These are phyloP conservation scores for Vireo griseus DNA, from an alignment of 2,797 vertebrate genomes.

Conservation along the genomic window DNA sequence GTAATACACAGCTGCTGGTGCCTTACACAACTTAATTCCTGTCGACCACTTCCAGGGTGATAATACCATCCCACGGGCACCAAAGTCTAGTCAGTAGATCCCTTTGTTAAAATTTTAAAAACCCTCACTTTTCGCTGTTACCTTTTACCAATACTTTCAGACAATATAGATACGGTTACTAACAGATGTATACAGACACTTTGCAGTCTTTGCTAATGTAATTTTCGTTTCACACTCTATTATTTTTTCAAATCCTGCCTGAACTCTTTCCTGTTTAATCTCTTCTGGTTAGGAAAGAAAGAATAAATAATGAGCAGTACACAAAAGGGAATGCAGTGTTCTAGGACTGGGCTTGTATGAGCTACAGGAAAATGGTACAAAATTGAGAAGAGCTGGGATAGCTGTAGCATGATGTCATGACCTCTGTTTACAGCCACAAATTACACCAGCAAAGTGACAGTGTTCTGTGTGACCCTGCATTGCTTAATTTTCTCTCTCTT, in stretches of 20 bases:
- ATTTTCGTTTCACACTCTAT: not conserved
- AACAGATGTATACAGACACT: fast-evolving
- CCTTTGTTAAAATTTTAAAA: not conserved
- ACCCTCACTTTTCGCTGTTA: not conserved
- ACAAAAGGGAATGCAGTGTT: not conserved
- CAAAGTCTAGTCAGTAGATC: not conserved
- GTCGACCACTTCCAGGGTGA: fast-evolving
- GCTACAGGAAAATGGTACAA: not conserved
- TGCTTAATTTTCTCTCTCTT: not conserved
- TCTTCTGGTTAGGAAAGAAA: not conserved
- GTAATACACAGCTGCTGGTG: not conserved
- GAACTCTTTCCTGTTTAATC: not conserved
- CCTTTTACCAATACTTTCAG: not conserved
- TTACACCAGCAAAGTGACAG: not conserved
- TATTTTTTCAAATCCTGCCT: not conserved
- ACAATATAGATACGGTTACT: not conserved
- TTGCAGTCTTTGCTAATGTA: not conserved
- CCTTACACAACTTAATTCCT: not conserved
- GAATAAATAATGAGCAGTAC: not conserved
- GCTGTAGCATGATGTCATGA: not conserved
- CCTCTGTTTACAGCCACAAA: not conserved
- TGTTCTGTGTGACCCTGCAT: not conserved
- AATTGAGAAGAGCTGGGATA: not conserved
- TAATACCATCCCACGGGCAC: not conserved
- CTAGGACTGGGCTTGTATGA: not conserved